Base-by-base conservation (phyloP, 2,888 invertebrate genomes). In the Timema podura region DNA sequence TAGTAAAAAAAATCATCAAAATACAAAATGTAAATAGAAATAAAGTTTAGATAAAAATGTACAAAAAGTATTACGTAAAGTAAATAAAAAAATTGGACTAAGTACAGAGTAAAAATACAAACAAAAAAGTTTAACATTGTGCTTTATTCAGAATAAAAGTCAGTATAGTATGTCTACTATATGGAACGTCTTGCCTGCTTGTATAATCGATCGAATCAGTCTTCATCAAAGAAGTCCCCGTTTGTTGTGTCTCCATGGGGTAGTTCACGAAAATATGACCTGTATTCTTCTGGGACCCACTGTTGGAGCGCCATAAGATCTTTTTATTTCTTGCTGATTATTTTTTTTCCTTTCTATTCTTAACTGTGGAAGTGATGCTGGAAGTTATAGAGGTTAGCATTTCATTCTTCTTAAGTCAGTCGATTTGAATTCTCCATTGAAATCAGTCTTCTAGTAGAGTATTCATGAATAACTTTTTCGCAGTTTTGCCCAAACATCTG, bases 201-300 rank as follows among this genome's bases (percentile, higher is more conserved):
- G 30, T 30, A 30, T 30, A 30, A 30, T 30, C 30, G 30, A 30
- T 30, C 30, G 2, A 1, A 30, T 30, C 30, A 30, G 30, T 30
- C 30, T 30, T 30, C 30, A 30, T 30, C 30, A 30, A 3, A 30
- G 30, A 30, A 30, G 30, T 30, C 30, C 30, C 30, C 13, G 0
- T 57, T 57, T 57, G n/a, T 57, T 57, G 13, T 61, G 44, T 61
- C n/a, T 61, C 61, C 61, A 44, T 61, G 61, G 6, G 61, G 44
- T 30, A 61, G 44, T 8, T 61, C 30, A 61, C 30, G 3, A 8
- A 44, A 61, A 61, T 61, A 61, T 44, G 30, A 44, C 44, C 61
- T 30, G 61, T 30, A 61, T 13, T 61, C 61, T 61, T 61, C 61
- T 5, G 61, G 16, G 45, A 61, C 13, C 61, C 61, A 15, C 5